Base-by-base conservation (phyloP, 2,888 invertebrate species). In the Emesis castigata region DNA sequence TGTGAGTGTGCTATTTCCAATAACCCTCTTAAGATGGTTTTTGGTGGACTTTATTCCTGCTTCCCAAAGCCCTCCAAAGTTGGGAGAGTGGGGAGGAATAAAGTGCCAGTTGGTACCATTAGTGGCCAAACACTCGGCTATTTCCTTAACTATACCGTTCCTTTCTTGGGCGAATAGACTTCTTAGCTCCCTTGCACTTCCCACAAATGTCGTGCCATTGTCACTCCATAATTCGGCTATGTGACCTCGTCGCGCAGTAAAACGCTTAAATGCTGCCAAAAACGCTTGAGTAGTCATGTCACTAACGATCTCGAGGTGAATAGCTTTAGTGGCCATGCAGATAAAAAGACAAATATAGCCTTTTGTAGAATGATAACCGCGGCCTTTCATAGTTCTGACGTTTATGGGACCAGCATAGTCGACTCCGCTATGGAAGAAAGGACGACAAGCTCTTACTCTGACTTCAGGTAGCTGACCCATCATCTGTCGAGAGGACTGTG, bases 351-450 rank as follows among this genome's bases (percentile, higher is more conserved):
- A 61, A 16, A 73, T 73, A 39, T 73, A 73, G 3, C 68, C 73
- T 29, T 73, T 73, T 20, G 78, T 71, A 2, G 81, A 69, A 0
- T 61, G 73, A 66, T 80, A 64, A 18, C 85, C 85, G 34, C 88
- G 69, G 1, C 84, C 85, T 34, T 80, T 84, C 5, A 81, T 34
- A 1, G 75, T 64, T 39, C 83, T 18, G 2, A 87, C 22, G 2
- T 58, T 58, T 44, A 85, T 78, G 0, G 83, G 85, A 1, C 85
- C 86, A 0, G 83, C 84, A 29, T 77, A 85, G 22, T 86, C 85
- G 0, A 86, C 82, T 0, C 85, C 86, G 26, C 72, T 78, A 1
- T 56, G 58, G 0, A 20, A 8, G 48, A 86, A 85, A 34, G 84
- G 70, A n/a, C 78, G 39, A 11, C 48, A 16, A 26, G 76, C 73